Percentiles rank a stretch among this genome's conserved stretches.
These are phyloP conservation scores for Lasioglossum malachurum DNA, from an alignment of 2,888 invertebrate genomes.

Conservation along the genomic window DNA sequence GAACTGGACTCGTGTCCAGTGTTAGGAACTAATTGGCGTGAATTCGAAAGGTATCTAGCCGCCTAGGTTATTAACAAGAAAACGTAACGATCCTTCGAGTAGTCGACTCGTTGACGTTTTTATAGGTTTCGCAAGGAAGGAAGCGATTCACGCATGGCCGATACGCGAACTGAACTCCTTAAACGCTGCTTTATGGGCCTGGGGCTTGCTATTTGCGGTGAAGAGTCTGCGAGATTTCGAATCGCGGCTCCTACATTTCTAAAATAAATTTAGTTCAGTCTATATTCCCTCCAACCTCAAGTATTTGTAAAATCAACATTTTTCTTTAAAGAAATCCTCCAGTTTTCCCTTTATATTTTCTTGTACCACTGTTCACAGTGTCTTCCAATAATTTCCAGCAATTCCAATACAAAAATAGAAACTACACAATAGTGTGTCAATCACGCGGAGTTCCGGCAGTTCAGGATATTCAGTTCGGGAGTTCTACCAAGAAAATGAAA, in stretches of 20 bases:
- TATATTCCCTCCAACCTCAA: background rate
- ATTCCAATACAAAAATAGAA: background rate
- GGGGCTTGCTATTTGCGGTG: slow-evolving; percentile 11
- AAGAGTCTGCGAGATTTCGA: background rate
- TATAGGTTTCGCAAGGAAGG: slow-evolving; percentile 72
- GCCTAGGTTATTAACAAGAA: slow-evolving; percentile 76
- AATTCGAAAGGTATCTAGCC: slow-evolving; percentile 74
- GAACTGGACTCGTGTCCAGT: slow-evolving; percentile 58
- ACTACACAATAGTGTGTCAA: background rate
- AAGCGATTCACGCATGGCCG: slow-evolving; percentile 69
- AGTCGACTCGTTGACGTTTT: slow-evolving; percentile 72
- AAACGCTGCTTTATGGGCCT: slow-evolving; percentile 66
- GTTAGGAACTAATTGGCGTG: slow-evolving; percentile 76
- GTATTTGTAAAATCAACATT: too few species aligned
- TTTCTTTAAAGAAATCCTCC: too few species aligned
- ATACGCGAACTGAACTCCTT: slow-evolving; percentile 70
- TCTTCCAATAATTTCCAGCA: too few species aligned
- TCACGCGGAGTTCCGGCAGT: background rate
- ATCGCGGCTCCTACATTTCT: background rate
- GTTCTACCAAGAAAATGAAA: background rate
- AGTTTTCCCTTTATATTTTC: too few species aligned
- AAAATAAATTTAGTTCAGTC: background rate
- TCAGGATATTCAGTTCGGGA: background rate
- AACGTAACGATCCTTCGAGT: slow-evolving; percentile 73
- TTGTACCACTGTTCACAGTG: too few species aligned